These are phyloP conservation scores for Dioctria rufipes DNA, from an alignment of 2,888 invertebrate genomes.

Conservation along the genomic window DNA sequence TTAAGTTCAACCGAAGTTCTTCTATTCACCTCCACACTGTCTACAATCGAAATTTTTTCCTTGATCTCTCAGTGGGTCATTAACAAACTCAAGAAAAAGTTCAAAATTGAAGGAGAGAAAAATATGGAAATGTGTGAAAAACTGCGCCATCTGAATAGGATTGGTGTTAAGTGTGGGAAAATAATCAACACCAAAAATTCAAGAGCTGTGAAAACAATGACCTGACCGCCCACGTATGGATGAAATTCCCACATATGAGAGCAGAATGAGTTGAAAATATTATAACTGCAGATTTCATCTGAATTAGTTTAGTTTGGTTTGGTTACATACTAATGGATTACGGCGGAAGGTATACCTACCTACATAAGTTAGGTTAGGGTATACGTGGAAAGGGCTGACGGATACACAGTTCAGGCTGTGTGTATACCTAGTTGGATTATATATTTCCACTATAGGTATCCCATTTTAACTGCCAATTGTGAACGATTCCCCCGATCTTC, in stretches of 20 bases:
- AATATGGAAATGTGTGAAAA: conserved; percentile 53
- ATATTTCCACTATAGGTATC: too few species aligned
- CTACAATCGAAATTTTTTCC: conserved; percentile 30
- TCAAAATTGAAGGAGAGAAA: conserved; percentile 53
- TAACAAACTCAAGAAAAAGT: conserved; percentile 53
- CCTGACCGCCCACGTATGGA: conserved; percentile 12
- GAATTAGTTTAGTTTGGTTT: too few species aligned
- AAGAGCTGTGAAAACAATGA: conserved; percentile 30
- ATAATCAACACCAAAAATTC: conserved; percentile 37
- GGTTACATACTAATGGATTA: too few species aligned
- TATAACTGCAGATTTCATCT: too few species aligned
- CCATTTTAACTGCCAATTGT: conserved; percentile 18
- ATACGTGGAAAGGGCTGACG: too few species aligned
- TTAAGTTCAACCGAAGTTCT: conserved; percentile 12
- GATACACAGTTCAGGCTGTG: too few species aligned
- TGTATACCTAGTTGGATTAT: too few species aligned
- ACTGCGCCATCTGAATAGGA: conserved; percentile 38
- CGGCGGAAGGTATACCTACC: too few species aligned
- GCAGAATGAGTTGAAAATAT: too few species aligned
- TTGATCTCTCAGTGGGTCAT: conserved; percentile 57
- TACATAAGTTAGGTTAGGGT: too few species aligned
- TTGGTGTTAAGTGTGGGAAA: conserved; percentile 58
- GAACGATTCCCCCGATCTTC: conserved; percentile 23
- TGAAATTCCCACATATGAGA: conserved; percentile 58
- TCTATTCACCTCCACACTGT: not conserved